Base-by-base conservation (phyloP, 2,888 invertebrate species). In the Orthosia cruda region DNA sequence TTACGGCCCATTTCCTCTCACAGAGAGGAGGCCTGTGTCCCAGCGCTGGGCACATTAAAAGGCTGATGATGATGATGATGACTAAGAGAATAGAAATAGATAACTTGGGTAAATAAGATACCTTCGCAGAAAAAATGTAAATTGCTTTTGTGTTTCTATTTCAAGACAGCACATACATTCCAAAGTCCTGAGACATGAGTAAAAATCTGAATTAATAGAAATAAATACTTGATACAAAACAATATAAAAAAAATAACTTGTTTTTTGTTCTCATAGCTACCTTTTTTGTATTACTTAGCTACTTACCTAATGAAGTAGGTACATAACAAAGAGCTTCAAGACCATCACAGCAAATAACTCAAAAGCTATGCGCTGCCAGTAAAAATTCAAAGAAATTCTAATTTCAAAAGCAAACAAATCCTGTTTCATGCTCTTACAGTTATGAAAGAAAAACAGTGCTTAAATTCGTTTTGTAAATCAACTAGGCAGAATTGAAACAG, bases 321-420 rank as follows among this genome's bases (percentile, higher is more conserved):
- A 57, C 7, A 0, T n/a, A 26, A 32, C 20, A 59, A 68, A 68
- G 16, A 15, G n/a, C n/a, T 65, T 55, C 23, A 61, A 61, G 20
- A 47, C 26, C 16, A 58, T 67, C 77, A 54, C 26, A 23, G 18
- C 15, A 65, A 67, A 74, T 47, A 74, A 40, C 32, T 55, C 20
- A 26, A 66, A 65, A 62, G 49, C 64, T 64, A 63, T 58, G 40
- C 54, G 9, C n/a, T 26, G 7, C 23, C 18, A 64, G 13, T 40
- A 64, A 76, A 71, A 81, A 40, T 5, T 65, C n/a, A 54, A 77
- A 71, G 47, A 18, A 5, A 52, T 64, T 71, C 65, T 65, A 76
- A 80, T 80, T 77, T 83, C 62, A 58, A 69, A 83, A 73, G 57
- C 61, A 66, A 79, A 54, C 26, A 79, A 78, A 78, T 67, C 78